Base-by-base conservation (phyloP, 2,797 vertebrate genomes). In the Neosilurus mollespiculum region DNA sequence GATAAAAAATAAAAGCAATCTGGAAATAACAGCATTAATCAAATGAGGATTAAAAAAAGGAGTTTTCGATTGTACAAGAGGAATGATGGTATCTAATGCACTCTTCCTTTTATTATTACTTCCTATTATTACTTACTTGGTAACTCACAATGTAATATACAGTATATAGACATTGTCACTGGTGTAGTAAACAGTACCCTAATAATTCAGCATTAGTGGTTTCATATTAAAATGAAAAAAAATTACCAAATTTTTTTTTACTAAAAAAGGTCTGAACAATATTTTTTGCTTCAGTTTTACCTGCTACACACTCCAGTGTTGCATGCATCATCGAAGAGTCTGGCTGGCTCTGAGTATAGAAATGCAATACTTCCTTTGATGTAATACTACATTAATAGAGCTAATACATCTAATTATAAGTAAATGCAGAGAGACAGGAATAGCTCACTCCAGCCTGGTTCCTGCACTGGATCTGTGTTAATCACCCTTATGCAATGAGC, bases 401-500 rank as follows among this genome's bases (percentile, higher is more conserved):
- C 14, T 24, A 78, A 62, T n/a, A 76, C 14, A 56, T 26, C 51
- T 34, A 20, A 76, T 22, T 20, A 58, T 12, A 59, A 58, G 26
- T 8, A 34, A 58, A 76, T 20, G 71, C 53, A 9, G 2, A 76
- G 30, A 37, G 18, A 15, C 75, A n/a, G 34, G 30, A 59, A 22
- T 9, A 62, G 59, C 58, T 78, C 76, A 62, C 37, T 49, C 34
- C 22, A 49, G 76, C 14, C 8, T 62, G 22, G 1, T 24, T 62
- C 75, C 58, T 62, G 34, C 18, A 14, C 34, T 9, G 20, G 20
- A 43, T n/a, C 30, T 34, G 30, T n/a, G 30, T 37, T 76, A 62
- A 61, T 43, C 58, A 43, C 18, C 22, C 22, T 62, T 49, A 65
- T 22, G 37, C 81, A 75, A 66, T 62, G 43, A 62, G 70, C 72